These are phyloP conservation scores for Mythimna loreyi DNA, from an alignment of 2,888 invertebrate species.

Conservation along the genomic window DNA sequence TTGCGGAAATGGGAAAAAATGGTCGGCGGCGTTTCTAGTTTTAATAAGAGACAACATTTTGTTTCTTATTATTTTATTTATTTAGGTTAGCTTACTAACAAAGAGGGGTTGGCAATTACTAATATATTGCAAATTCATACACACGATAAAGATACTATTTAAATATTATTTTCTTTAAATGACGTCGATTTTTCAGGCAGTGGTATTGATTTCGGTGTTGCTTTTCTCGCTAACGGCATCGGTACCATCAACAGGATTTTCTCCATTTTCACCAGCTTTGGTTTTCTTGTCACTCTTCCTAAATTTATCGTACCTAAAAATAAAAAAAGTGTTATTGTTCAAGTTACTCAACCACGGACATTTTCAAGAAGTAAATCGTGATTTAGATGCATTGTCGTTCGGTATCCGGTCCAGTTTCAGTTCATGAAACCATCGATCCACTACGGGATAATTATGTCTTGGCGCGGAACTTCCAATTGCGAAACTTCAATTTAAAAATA, in stretches of 20 bases:
- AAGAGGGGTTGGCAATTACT: conserved; percentile 1
- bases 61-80: conserved; percentile 35
- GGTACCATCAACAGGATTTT: conserved; percentile 76
- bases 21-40: too few relatives aligned
- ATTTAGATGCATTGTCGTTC: not conserved
- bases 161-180: conserved; percentile 22
- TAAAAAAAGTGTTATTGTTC: not conserved
- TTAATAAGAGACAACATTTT: not conserved
- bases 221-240: conserved; percentile 80
- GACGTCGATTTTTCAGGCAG: conserved; percentile 70
- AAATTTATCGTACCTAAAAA: conserved; percentile 91
- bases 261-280: conserved; percentile 83
- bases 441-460: too few relatives aligned
- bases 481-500: too few relatives aligned
- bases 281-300: conserved; percentile 92
- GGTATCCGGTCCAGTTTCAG: not conserved
- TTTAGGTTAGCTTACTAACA: conserved; percentile 29
- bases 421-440: not conserved
- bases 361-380: not conserved
- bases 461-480: too few relatives aligned
- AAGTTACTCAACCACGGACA: not conserved
- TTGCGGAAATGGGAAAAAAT: too few relatives aligned
- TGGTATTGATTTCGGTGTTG: conserved; percentile 77
- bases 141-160: conserved; percentile 18
- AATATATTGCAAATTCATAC: conserved; percentile 36